Conservation (phyloP, 2,797 vertebrate species). For the Chelon labrosus region DNA sequence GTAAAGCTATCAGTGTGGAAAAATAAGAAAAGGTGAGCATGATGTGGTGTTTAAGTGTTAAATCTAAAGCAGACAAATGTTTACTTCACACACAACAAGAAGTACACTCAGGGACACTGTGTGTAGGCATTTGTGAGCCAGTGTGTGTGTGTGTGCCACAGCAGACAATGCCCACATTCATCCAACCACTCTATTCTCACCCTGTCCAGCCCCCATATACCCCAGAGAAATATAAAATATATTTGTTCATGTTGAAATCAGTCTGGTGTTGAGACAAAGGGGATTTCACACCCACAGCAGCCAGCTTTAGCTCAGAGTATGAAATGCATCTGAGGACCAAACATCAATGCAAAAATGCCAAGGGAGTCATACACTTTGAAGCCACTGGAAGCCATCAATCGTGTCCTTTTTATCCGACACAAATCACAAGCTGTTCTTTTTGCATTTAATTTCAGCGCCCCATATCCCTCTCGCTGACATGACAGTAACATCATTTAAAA, state of each 20-base stretch:
- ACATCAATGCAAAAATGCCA: neutral
- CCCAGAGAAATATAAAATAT: conserved; percentile 61
- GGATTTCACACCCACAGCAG: conserved; percentile 23
- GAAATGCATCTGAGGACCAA: conserved; percentile 10
- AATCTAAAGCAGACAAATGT: conserved; percentile 65
- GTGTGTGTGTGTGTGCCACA: neutral
- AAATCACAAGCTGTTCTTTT: conserved; percentile 13
- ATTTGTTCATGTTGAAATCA: conserved; percentile 70
- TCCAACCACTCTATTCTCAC: conserved; percentile 48
- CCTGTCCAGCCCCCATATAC: conserved; percentile 21
- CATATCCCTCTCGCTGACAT: neutral
- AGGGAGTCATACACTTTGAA: conserved; percentile 1
- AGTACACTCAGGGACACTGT: conserved; percentile 19
- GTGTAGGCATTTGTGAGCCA: conserved; percentile 9
- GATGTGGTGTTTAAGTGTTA: conserved; percentile 59
- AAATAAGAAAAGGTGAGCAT: conserved; percentile 20
- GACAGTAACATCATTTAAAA: conserved; percentile 26
- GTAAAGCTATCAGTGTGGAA: conserved; percentile 28
- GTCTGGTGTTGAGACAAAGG: conserved; percentile 44
- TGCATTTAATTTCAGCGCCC: neutral
- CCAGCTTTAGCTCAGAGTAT: conserved; percentile 4
- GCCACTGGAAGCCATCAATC: conserved; percentile 2
- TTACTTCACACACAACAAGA: conserved; percentile 61
- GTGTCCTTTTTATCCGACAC: conserved; percentile 16
- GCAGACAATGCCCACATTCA: conserved; percentile 77